Evolutionary conservation across 2,113 vertebrate species (phyloP).

Genomic region (Hystrix cristata): DNA sequence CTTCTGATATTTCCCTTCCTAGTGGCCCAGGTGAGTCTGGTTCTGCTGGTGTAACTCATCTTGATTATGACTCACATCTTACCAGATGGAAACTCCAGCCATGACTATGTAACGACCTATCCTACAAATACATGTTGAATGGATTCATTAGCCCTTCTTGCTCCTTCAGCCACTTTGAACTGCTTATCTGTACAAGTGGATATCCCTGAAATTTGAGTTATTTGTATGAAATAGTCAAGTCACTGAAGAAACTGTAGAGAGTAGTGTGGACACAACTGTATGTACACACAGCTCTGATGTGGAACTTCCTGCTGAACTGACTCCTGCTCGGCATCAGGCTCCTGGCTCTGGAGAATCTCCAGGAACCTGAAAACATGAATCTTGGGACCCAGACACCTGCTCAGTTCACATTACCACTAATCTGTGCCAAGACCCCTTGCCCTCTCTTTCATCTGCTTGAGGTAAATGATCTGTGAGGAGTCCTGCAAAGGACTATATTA

Average conservation of each 20-base stretch:
- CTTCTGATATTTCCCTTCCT: background rate
- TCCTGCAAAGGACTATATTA: background rate
- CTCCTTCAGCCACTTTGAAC: background rate
- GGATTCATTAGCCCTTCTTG: background rate
- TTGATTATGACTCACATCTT: background rate
- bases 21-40: background rate
- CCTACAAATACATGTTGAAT: background rate
- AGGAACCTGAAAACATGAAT: background rate
- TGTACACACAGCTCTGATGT: background rate
- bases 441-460: background rate
- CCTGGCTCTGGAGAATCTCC: background rate
- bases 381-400: background rate
- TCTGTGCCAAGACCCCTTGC: background rate
- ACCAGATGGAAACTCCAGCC: background rate
- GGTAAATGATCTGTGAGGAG: background rate
- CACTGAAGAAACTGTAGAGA: background rate
- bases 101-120: background rate
- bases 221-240: slow-evolving; percentile 20
- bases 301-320: background rate
- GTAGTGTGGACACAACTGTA: background rate
- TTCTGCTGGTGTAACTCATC: background rate
- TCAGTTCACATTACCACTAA: background rate
- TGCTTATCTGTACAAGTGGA: background rate
- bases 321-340: background rate
- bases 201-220: background rate